Conservation (phyloP, 2,888 invertebrate species). For the Amphipyra berbera region DNA sequence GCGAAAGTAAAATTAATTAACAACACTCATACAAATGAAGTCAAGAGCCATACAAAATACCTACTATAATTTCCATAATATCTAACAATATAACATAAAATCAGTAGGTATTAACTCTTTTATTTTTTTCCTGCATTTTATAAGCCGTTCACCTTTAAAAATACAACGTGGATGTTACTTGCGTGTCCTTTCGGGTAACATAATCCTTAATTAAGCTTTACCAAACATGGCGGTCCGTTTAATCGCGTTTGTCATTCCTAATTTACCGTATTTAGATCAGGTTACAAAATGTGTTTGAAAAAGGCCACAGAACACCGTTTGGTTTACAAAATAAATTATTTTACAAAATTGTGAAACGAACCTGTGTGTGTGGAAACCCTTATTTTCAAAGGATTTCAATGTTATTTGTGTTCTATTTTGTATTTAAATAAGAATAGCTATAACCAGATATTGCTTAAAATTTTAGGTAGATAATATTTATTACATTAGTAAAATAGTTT, state of each 20-base stretch:
- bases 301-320: conserved; percentile 43
- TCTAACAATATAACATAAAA: no score
- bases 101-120: no score
- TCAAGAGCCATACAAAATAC: no score
- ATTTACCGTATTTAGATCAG: conserved; percentile 67
- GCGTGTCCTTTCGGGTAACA: conserved; percentile 63
- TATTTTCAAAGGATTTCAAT: conserved; percentile 20
- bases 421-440: background rate
- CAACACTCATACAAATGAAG: no score
- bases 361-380: conserved; percentile 33
- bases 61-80: no score
- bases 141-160: conserved; percentile 50
- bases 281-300: conserved; percentile 63
- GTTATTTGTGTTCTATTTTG: background rate
- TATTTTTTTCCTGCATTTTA: conserved; percentile 10
- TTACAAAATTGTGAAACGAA: conserved; percentile 44
- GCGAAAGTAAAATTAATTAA: no score
- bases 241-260: conserved; percentile 69
- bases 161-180: conserved; percentile 56
- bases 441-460: no score
- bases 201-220: conserved; percentile 71
- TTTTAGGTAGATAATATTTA: no score
- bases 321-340: conserved; percentile 52
- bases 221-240: conserved; percentile 63
- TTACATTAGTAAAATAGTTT: no score